Evolutionary conservation across 1,140 invertebrate genomes (phyloP).

Genomic region (Ephestia elutella): DNA sequence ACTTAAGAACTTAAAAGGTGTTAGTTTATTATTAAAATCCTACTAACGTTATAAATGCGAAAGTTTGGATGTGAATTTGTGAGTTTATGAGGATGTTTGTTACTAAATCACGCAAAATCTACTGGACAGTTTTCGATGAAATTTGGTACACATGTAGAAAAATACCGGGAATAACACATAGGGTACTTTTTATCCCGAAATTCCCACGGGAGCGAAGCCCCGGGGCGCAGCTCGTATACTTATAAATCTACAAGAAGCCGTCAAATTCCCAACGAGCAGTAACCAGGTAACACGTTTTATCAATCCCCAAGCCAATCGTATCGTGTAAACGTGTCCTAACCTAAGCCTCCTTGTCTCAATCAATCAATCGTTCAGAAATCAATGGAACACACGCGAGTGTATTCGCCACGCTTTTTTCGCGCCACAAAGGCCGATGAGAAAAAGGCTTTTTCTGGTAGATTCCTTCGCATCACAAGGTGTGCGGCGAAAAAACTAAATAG

Average conservation of each 20-base stretch:
- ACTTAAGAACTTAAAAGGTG: too few relatives aligned
- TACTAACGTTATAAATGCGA: too few relatives aligned
- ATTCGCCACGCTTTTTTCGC: slow-evolving; percentile 50
- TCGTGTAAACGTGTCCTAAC: neutral
- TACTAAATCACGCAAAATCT: too few relatives aligned
- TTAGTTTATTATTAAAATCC: too few relatives aligned
- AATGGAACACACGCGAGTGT: slow-evolving; percentile 39
- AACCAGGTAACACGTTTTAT: slow-evolving; percentile 2
- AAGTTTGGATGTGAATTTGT: too few relatives aligned
- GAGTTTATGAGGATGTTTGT: too few relatives aligned
- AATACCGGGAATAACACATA: too few relatives aligned
- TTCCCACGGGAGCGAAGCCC: too few relatives aligned
- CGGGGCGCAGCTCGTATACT: too few relatives aligned
- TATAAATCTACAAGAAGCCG: neutral
- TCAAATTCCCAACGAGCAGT: neutral
- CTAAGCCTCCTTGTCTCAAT: slow-evolving; percentile 9
- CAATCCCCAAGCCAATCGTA: neutral
- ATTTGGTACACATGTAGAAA: too few relatives aligned
- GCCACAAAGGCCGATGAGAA: slow-evolving; percentile 27
- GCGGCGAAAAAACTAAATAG: slow-evolving; percentile 26
- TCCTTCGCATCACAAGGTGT: slow-evolving; percentile 36
- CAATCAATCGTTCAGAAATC: slow-evolving; percentile 17
- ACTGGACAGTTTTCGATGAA: too few relatives aligned
- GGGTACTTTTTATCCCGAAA: too few relatives aligned
- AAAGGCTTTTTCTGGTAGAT: slow-evolving; percentile 27